Evolutionary conservation across 2,113 vertebrate species (phyloP).

Genomic region (Origma solitaria): DNA sequence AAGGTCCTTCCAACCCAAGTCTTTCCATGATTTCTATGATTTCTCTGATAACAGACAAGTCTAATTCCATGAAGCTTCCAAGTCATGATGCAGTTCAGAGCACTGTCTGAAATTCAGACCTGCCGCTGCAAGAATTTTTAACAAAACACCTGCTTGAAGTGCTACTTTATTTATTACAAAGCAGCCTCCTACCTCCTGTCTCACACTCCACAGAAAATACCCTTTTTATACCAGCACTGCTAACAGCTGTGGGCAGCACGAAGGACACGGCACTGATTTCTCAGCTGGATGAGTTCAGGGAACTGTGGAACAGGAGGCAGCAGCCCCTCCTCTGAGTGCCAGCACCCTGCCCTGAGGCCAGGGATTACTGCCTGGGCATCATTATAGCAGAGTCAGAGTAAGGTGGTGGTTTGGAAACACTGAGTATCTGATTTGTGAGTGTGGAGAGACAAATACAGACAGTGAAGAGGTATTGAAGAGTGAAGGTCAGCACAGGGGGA

Average conservation of each 20-base stretch:
- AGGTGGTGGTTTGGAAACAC: background rate
- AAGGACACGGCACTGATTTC: background rate
- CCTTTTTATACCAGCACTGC: background rate
- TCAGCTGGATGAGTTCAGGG: background rate
- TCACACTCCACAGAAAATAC: background rate
- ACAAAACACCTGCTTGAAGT: background rate
- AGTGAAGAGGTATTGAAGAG: background rate
- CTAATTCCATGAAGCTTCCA: background rate
- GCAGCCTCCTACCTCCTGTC: background rate
- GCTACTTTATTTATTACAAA: background rate
- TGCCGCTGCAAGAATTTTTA: background rate
- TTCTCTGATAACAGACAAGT: background rate
- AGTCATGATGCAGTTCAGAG: background rate
- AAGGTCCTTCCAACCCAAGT: background rate
- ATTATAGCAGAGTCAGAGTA: background rate
- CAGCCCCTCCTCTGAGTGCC: background rate
- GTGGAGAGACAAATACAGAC: fast-evolving
- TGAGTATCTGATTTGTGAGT: background rate
- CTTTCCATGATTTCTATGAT: background rate
- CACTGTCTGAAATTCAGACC: background rate
- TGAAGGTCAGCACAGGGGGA: background rate
- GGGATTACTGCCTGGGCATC: background rate
- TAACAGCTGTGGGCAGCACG: background rate
- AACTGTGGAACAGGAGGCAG: background rate
- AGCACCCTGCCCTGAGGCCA: background rate